Conservation (phyloP, 2,888 invertebrate genomes). For the Ypsolopha sequella region DNA sequence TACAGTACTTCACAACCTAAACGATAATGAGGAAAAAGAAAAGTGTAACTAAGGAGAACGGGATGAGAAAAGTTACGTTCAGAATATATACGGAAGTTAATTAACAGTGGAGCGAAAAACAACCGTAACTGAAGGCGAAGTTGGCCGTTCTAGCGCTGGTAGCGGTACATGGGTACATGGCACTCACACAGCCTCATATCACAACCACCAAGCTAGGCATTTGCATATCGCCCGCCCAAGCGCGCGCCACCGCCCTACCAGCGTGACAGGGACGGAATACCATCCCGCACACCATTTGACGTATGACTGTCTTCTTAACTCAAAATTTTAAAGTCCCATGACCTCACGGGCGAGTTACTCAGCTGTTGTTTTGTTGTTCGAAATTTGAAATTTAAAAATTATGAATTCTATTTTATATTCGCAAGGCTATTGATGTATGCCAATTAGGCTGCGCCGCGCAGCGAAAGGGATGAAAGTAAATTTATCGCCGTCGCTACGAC, state of each 20-base stretch:
- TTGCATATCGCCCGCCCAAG: conserved; percentile 72
- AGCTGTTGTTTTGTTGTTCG: too few species aligned
- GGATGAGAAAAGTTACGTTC: conserved; percentile 69
- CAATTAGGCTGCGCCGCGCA: conserved; percentile 35
- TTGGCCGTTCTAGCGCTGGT: conserved; percentile 70
- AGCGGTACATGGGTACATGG: conserved; percentile 64
- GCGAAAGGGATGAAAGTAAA: conserved; percentile 65
- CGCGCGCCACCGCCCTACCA: conserved; percentile 65
- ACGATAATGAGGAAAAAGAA: conserved; percentile 39
- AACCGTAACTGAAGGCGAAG: conserved; percentile 72
- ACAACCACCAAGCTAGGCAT: conserved; percentile 56
- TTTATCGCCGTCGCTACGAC: conserved; percentile 59
- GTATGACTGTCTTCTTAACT: conserved; percentile 1
- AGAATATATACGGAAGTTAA: conserved; percentile 70
- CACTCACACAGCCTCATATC: conserved; percentile 53
- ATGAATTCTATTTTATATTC: neutral
- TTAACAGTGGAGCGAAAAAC: conserved; percentile 70
- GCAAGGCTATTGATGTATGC: conserved; percentile 15
- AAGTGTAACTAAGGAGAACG: conserved; percentile 29
- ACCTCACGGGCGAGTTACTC: neutral
- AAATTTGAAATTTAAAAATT: neutral
- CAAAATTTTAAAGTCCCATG: neutral
- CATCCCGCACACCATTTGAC: conserved; percentile 26
- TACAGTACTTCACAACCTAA: conserved; percentile 52
- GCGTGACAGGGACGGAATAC: conserved; percentile 61